Percentiles rank a stretch among this genome's conserved stretches.
These are phyloP conservation scores for Pyrrhia umbra DNA, from an alignment of 2,888 invertebrate genomes.

Conservation along the genomic window DNA sequence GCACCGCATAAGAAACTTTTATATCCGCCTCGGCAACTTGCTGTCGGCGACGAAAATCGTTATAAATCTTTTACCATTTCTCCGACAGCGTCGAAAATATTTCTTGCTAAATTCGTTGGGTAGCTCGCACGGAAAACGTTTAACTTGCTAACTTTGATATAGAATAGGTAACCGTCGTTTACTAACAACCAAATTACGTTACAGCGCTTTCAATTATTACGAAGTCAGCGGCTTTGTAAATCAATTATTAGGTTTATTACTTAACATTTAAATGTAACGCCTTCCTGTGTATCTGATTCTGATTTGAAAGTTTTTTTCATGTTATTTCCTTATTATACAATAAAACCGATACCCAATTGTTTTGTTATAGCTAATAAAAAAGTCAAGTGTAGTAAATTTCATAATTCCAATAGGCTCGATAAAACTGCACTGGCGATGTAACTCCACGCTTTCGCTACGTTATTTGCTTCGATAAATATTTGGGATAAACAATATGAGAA, in stretches of 20 bases:
- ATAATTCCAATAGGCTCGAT: background rate
- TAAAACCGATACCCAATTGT: constrained; percentile 15
- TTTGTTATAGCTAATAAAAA: constrained; percentile 28
- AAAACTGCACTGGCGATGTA: constrained; percentile 2
- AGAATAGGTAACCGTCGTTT: constrained; percentile 61
- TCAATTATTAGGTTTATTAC: constrained; percentile 46
- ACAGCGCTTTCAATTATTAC: constrained; percentile 32
- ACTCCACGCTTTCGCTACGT: constrained; percentile 20
- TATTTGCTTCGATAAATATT: constrained; percentile 18
- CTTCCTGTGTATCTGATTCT: constrained; percentile 21
- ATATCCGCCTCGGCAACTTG: constrained; percentile 71
- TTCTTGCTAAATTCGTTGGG: constrained; percentile 65
- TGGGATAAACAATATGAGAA: constrained; percentile 1
- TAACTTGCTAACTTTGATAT: constrained; percentile 69
- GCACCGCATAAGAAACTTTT: constrained; percentile 73
- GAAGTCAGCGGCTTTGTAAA: constrained; percentile 29
- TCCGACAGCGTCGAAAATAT: constrained; percentile 70
- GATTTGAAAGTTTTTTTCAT: constrained; percentile 36
- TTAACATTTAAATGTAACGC: constrained; percentile 28
- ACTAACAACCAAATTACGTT: constrained; percentile 62
- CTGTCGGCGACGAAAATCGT: constrained; percentile 76
- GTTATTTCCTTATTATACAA: constrained; percentile 40
- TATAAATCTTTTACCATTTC: constrained; percentile 79
- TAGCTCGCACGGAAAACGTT: constrained; percentile 66
- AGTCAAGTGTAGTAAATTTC: background rate